Evolutionary conservation across 2,797 vertebrate genomes (phyloP), one percentile per base, ranked within the genome.

Genomic region (Sebastes diaconus): DNA sequence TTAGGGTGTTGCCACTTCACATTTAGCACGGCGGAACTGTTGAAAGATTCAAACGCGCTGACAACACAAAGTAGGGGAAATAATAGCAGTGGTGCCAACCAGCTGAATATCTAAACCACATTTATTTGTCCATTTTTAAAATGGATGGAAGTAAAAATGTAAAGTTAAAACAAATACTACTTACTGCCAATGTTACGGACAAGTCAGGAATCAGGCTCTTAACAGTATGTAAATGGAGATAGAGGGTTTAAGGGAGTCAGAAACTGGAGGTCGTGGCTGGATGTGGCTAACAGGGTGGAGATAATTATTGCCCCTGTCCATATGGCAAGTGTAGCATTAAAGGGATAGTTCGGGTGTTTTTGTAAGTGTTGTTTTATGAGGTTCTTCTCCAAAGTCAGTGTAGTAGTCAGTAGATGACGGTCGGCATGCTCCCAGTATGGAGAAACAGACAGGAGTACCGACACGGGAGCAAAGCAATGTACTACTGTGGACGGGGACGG

Each of bases 1-100:
- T 95, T 94, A 95, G 95, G 94, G 91, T 94, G 95, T 95, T 95
- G 95, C 95, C 95, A 95, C 92, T 94, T 95, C 93, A 94, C 92
- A 95, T 96, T 95, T 95, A 95, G 93, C 92, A 95, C 64, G 72
- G 91, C 82, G 67, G 90, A 94, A 92, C 81, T 91, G 89, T 90
- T 90, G 86, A 92, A 93, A 92, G 90, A 94, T 93, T 92, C 88
- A 94, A 94, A 94, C 91, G 87, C 80, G 57, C 92, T 93, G 93
- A 94, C 93, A 94, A 90, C 89, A 93, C 86, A 90, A 91, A 93
- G 84, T 75, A 84, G 74, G 70, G 83, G 77, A 73, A 85, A 90
- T 91, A 93, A 91, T 79, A 89, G 79, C 59, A 72, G 82, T 20
- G 54, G 76, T 60, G 79, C 46, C 78, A 86, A 73, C 20, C 66